These are phyloP conservation scores for Heliconius aoede DNA, from an alignment of 2,888 invertebrate species.

Conservation along the genomic window DNA sequence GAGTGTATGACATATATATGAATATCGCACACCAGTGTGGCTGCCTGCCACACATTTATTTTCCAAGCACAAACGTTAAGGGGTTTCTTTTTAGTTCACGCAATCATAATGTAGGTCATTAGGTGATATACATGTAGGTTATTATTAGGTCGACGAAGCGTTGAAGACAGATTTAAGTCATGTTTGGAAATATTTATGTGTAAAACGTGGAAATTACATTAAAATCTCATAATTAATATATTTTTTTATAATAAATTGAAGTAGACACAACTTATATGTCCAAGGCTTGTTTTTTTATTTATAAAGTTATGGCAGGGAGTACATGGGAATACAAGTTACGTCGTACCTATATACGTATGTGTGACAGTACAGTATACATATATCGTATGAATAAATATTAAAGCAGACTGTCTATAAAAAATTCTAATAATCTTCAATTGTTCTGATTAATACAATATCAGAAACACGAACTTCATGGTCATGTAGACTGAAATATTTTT, in stretches of 20 bases:
- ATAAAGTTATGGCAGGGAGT: neutral
- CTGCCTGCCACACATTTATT: conserved; percentile 47
- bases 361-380: neutral
- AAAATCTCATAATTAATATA: neutral
- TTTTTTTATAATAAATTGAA: neutral
- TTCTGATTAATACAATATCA: conserved; percentile 36
- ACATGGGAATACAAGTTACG: neutral
- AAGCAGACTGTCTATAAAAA: conserved; percentile 11
- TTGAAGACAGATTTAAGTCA: conserved; percentile 45
- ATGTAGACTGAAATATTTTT: conserved; percentile 71
- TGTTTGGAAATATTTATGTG: conserved; percentile 39
- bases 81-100: conserved; percentile 64
- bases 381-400: neutral
- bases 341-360: neutral
- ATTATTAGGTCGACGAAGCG: conserved; percentile 46
- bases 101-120: conserved; percentile 66
- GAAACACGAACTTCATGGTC: conserved; percentile 67
- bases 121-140: conserved; percentile 54
- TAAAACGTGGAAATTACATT: conserved; percentile 18
- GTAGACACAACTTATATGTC: neutral
- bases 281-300: neutral
- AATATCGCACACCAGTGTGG: neutral
- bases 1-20: neutral
- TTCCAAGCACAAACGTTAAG: conserved; percentile 61
- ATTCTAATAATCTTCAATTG: conserved; percentile 32